Base-by-base conservation (phyloP, 1,140 invertebrate genomes). In the Drosophila sechellia region DNA sequence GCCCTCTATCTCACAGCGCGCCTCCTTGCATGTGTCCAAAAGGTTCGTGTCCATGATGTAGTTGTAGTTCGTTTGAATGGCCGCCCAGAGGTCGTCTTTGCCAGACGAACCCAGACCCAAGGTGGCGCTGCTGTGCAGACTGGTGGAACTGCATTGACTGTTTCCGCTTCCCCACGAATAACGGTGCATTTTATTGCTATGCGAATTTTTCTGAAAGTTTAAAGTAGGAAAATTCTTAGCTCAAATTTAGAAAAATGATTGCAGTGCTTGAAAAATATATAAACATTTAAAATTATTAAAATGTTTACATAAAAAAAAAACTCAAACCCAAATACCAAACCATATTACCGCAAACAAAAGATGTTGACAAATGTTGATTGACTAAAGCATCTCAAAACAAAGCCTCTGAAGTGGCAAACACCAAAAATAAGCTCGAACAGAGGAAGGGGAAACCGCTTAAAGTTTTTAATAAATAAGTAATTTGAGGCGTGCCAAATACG, bases 31-130 rank as follows among this genome's bases (percentile, higher is more conserved):
- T 74, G 95, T 96, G 89, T 98, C 97, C 66, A 98, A 96, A 61
- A 98, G 95, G 90, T 97, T 96, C 91, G 96, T 97, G 92, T 98
- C 97, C 97, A 98, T 98, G 85, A 98, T 96, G 92, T 97, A 98
- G 92, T 98, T 95, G 93, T 98, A 98, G 93, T 96, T 96, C 25
- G 96, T 95, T 81, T 96, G 95, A 81, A 98, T 95, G 45, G 97
- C 95, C 72, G 96, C 96, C 97, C 97, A 98, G 81, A 98, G 96
- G 89, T 98, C 97, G 93, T 98, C 95, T 92, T 95, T 95, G 70
- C 93, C 92, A 35, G 92, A 90, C 20, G 79, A 77, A 5, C 92
- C 79, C 11, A 92, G 53, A 0, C 90, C 90, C 27, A 91, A 57
- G 15, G 89, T 92, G 53, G 93, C 94, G 93, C 78, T 94, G 93